Evolutionary conservation across 2,797 vertebrate species (phyloP), one percentile per base, ranked within the genome.

Genomic region (Staurois parvus): DNA sequence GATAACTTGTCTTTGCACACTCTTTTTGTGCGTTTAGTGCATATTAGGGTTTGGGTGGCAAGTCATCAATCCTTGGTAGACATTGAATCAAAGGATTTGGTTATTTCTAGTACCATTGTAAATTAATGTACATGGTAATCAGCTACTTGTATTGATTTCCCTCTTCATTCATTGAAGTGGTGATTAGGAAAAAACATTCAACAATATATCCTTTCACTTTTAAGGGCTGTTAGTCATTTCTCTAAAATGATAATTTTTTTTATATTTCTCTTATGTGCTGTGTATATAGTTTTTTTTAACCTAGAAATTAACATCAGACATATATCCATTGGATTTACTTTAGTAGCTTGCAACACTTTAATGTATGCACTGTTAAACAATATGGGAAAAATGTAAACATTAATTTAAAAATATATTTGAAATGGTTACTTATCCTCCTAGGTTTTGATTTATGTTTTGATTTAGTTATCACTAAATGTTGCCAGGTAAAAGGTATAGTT

Each of bases 11-110:
- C 30, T 83, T 92, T 92, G 92, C 91, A 93, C 91, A 90, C 91
- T 29, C 93, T 93, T 92, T n/a, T 93, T 93, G 92, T 94, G 94
- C 92, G 92, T 92, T 93, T 92, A 88, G 91, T 88, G 92, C 90
- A 89, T 24, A 24, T 72, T 72, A 72, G 69, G 37, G 21, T 24
- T 72, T 37, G 21, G 19, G 37, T 40, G 69, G 69, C 34, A 72
- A 37, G 69, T 34, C 34, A 72, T 72, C 69, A 72, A 72, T 72
- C 34, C 69, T 72, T 72, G 69, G 69, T 40, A 24, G 69, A 72
- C 19, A 72, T 72, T 40, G 69, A 37, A 40, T 72, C 24, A 10
- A 72, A 72, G 69, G 69, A 72, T 72, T 12, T 37, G 69, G 69
- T 72, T 72, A 40, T 34, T 72, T 34, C 69, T 72, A 37, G 69